Conservation (phyloP, 2,888 invertebrate species). For the Drosophila trichaetosa region DNA sequence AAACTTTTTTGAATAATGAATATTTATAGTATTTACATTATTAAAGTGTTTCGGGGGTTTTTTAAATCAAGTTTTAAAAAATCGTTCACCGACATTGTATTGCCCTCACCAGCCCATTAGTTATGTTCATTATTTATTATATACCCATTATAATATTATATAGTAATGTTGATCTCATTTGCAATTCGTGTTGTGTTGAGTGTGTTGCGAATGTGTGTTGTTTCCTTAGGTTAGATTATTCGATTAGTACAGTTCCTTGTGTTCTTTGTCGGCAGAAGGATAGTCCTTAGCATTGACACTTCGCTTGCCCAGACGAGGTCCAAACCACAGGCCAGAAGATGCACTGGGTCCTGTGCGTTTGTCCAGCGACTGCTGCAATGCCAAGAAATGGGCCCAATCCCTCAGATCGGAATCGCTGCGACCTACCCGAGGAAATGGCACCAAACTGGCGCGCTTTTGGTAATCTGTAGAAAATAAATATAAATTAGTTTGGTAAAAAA, state of each 20-base stretch:
- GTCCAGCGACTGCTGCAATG: conserved; percentile 82
- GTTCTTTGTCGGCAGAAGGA: conserved; percentile 40
- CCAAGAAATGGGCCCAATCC: conserved; percentile 82
- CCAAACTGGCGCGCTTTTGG: conserved; percentile 84
- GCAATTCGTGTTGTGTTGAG: conserved; percentile 7
- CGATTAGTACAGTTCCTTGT: conserved; percentile 66
- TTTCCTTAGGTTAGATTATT: conserved; percentile 4
- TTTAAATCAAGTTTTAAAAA: conserved; percentile 17
- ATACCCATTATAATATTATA: conserved; percentile 51
- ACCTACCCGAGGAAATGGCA: conserved; percentile 86
- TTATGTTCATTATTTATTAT: conserved; percentile 36
- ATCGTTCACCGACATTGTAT: conserved; percentile 65
- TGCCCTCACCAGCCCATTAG: conserved; percentile 81
- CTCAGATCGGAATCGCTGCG: conserved; percentile 83
- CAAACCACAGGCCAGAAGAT: conserved; percentile 88
- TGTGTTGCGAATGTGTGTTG: conserved; percentile 17
- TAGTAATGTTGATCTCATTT: conserved; percentile 68
- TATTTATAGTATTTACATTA: conserved; percentile 26
- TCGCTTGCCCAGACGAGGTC: conserved; percentile 88
- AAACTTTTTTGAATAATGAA: conserved; percentile 7
- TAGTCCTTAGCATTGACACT: conserved; percentile 70
- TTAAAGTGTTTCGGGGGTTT: conserved; percentile 30
- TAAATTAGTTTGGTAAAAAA: neutral
- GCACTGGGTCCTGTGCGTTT: conserved; percentile 84
- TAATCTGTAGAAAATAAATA: conserved; percentile 62